Conservation (phyloP, 2,797 vertebrate genomes). For the Anomalospiza imberbis region DNA sequence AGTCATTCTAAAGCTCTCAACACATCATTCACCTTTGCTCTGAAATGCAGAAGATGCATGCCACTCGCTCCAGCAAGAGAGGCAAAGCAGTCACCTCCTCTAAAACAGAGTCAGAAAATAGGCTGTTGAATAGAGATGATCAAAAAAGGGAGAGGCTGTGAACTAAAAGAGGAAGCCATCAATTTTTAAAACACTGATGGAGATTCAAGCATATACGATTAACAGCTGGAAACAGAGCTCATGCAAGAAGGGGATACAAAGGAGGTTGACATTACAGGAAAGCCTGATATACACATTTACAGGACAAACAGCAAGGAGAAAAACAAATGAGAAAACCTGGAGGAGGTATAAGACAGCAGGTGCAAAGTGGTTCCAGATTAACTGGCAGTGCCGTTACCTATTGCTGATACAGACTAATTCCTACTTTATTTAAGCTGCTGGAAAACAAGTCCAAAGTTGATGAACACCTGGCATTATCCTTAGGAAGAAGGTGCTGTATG, state of each 20-base stretch:
- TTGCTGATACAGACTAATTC: neutral
- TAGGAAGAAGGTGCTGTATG: neutral
- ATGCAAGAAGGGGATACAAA: neutral
- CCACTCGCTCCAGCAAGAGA: neutral
- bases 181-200: neutral
- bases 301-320: neutral
- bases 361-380: neutral
- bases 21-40: neutral
- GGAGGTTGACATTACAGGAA: neutral
- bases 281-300: neutral
- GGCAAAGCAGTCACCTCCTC: neutral
- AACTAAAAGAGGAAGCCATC: neutral
- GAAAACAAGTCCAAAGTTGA: neutral
- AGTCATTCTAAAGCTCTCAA: neutral
- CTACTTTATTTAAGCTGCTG: slow-evolving; percentile 19
- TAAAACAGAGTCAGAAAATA: neutral
- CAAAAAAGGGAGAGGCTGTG: neutral
- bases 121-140: neutral
- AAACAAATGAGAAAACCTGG: neutral
- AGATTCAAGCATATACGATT: neutral
- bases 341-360: neutral
- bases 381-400: neutral
- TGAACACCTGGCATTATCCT: neutral
- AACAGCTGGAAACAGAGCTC: neutral
- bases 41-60: neutral